Base-by-base conservation (phyloP, 2,888 invertebrate species). In the Sinopyrophorus schimmeli region DNA sequence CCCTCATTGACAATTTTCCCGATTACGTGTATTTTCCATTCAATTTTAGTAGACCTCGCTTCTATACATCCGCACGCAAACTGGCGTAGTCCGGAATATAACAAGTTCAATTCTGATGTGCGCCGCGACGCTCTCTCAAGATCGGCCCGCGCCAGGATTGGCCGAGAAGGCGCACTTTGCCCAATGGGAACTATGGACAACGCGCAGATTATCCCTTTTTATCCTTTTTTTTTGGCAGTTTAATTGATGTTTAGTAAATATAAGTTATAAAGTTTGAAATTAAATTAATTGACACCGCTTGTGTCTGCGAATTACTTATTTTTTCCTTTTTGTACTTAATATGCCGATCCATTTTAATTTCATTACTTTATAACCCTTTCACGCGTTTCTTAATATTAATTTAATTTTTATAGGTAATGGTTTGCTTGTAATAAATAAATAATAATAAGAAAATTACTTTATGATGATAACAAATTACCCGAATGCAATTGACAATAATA, bases 181-280 rank as follows among this genome's bases (percentile, higher is more conserved):
- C 70, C 70, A 70, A 70, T 69, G 55, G 58, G 60, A 65, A 50
- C 52, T 44, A 55, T 55, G 57, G 53, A 53, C 58, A 53, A 59
- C 59, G 68, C 68, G 65, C 68, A 68, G 61, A 64, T 65, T 64
- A 62, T 59, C 58, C 53, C 50, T 58, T 61, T 57, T 56, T 46
- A 37, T 41, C 41, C 41, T 42, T 54, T n/a, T n/a, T n/a, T n/a
- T 50, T 37, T 51, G 51, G 40, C 51, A 30, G 40, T 31, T 32
- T 35, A 37, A 47, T 37, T 42, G 44, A 41, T 51, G 41, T 51
- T 51, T 51, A 47, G 46, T 51, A 51, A 51, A 51, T 51, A 51
- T 47, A 46, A 47, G 44, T 51, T 46, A 37, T 32, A 21, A 17
- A 38, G 32, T 38, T 27, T 12, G 38, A 30, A 23, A 49, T 49